Conservation (phyloP, 2,888 invertebrate species). For the Philonicus albiceps region DNA sequence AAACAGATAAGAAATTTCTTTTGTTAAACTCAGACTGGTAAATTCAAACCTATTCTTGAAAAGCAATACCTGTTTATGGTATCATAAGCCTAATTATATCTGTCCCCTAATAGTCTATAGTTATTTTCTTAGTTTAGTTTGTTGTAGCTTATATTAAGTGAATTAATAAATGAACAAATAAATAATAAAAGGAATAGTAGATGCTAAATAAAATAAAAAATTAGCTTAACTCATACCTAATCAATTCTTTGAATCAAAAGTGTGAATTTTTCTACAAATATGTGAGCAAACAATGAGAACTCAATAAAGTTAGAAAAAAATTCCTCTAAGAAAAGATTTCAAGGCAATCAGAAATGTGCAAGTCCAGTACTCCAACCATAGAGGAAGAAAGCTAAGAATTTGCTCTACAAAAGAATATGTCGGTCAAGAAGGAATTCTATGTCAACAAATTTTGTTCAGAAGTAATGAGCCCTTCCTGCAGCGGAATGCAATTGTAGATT, state of each 20-base stretch:
- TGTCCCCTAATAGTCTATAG: too few relatives aligned
- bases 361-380: not conserved
- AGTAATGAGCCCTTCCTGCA: not conserved
- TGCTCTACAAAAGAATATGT: not conserved
- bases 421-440: not conserved
- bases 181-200: too few relatives aligned
- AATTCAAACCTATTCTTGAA: too few relatives aligned
- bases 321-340: not conserved
- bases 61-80: too few relatives aligned
- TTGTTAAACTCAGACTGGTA: too few relatives aligned
- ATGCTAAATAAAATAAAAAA: too few relatives aligned
- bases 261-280: not conserved
- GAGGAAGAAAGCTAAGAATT: not conserved
- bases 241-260: not conserved
- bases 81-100: too few relatives aligned
- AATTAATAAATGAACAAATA: too few relatives aligned
- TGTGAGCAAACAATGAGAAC: not conserved
- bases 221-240: too few relatives aligned
- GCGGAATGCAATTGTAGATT: not conserved
- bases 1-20: too few relatives aligned
- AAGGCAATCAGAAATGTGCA: not conserved
- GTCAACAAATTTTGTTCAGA: not conserved
- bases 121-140: too few relatives aligned
- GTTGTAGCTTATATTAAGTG: too few relatives aligned
- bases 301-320: not conserved